Conservation (phyloP, 2,888 invertebrate genomes). For the Tuberolachnus salignus region DNA sequence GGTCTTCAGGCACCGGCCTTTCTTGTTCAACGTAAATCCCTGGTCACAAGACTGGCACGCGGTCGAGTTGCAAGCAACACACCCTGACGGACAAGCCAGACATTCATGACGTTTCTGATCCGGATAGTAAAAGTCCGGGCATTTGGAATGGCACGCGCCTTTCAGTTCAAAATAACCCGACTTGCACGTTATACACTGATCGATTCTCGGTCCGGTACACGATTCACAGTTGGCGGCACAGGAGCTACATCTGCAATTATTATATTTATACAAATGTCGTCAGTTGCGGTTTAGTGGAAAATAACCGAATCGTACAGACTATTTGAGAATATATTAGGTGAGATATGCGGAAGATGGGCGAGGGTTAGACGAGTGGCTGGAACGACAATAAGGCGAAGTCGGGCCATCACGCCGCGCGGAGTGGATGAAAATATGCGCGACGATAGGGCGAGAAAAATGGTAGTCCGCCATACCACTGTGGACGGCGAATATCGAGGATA, state of each 20-base stretch:
- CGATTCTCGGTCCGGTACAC: slow-evolving; percentile 77
- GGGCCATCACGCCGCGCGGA: too few species aligned
- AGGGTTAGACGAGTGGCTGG: too few species aligned
- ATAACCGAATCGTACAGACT: too few species aligned
- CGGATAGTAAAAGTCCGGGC: slow-evolving; percentile 76
- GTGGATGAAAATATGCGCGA: too few species aligned
- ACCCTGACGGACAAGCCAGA: slow-evolving; percentile 78
- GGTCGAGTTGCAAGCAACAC: slow-evolving; percentile 75
- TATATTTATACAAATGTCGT: not conserved
- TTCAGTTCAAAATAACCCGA: slow-evolving; percentile 74
- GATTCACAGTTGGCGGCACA: slow-evolving; percentile 82
- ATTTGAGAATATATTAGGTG: too few species aligned
- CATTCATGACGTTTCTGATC: slow-evolving; percentile 82
- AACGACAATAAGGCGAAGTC: too few species aligned
- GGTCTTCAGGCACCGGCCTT: slow-evolving; percentile 74
- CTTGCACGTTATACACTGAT: slow-evolving; percentile 82
- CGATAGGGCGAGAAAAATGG: too few species aligned
- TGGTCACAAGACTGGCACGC: slow-evolving; percentile 76
- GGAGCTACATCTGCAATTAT: slow-evolving; percentile 70
- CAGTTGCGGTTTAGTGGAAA: too few species aligned
- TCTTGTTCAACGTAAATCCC: slow-evolving; percentile 78
- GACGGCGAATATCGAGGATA: too few species aligned
- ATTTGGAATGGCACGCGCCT: slow-evolving; percentile 73
- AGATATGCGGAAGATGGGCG: too few species aligned
- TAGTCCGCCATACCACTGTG: too few species aligned